Evolutionary conservation across 2,888 invertebrate genomes (phyloP).

Genomic region (Epinotia bilunana): DNA sequence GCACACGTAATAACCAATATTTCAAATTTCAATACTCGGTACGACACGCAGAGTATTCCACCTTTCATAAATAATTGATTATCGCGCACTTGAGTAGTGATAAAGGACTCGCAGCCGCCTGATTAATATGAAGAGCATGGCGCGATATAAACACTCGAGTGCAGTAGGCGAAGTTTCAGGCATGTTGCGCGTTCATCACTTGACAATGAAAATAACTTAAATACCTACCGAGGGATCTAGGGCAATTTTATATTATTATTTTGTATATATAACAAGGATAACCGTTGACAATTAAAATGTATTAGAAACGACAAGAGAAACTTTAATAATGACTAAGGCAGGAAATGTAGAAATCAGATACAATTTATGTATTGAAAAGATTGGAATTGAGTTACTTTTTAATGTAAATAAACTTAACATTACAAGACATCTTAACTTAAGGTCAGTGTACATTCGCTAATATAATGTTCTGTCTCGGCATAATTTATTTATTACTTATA

Average conservation of each 20-base stretch:
- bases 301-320: background rate
- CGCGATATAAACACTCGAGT: slow-evolving; percentile 17
- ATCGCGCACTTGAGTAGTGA: slow-evolving; percentile 33
- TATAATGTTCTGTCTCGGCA: no score
- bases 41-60: slow-evolving; percentile 44
- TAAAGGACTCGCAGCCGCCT: slow-evolving; percentile 30
- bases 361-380: no score
- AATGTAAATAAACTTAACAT: no score
- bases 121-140: slow-evolving; percentile 37
- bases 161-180: slow-evolving; percentile 19
- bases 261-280: background rate
- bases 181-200: background rate
- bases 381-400: no score
- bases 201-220: slow-evolving; percentile 5
- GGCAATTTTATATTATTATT: background rate
- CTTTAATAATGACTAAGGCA: no score
- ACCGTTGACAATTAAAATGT: background rate
- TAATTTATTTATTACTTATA: no score
- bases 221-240: background rate
- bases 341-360: no score
- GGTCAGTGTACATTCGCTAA: no score
- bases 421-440: no score
- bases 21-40: slow-evolving; percentile 70
- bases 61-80: slow-evolving; percentile 47
- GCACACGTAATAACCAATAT: slow-evolving; percentile 79